Base-by-base conservation (phyloP, 2,888 invertebrate species). In the Drosophila subquinaria region DNA sequence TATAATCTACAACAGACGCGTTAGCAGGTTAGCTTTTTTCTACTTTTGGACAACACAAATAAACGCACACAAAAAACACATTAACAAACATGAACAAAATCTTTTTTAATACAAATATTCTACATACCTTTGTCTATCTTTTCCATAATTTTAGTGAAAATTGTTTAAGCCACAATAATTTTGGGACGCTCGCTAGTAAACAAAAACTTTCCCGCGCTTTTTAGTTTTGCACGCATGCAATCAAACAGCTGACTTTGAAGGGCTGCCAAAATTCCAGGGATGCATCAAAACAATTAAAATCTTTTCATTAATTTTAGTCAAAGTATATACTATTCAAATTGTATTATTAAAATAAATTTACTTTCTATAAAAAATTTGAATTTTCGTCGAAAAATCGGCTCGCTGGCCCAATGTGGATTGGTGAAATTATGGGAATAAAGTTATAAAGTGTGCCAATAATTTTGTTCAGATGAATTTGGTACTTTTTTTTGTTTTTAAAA, bases 181-280 rank as follows among this genome's bases (percentile, higher is more conserved):
- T 57, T 57, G 47, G 47, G 48, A 47, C 47, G 47, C 47, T 48
- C 45, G 11, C 45, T 47, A 56, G 56, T 57, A 47, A 48, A 57
- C 33, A 57, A 57, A 56, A 57, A 13, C 47, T 57, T 47, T 56
- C 45, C 56, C 45, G 43, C 53, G 30, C 48, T 56, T 56, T 45
- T 45, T 27, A 42, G 43, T 43, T 56, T 56, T 43, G 45, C 45
- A 56, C 56, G 56, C 56, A 56, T 56, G 56, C 43, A 56, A 56
- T 56, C 42, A 56, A 45, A 20, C 43, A 55, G 55, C 53, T 53
- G 40, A 40, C 40, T 15, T 40, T 23, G 23, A 23, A 23, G 23
- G 23, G 23, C 23, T 23, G 2, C 23, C 23, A 23, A 23, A 23
- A 23, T 55, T 55, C n/a, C 55, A 42, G 43, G 43, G 30, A 55